Percentiles rank a stretch among this genome's conserved stretches.
These are phyloP conservation scores for Pararge aegeria DNA, from an alignment of 1,140 invertebrate species.

Conservation along the genomic window DNA sequence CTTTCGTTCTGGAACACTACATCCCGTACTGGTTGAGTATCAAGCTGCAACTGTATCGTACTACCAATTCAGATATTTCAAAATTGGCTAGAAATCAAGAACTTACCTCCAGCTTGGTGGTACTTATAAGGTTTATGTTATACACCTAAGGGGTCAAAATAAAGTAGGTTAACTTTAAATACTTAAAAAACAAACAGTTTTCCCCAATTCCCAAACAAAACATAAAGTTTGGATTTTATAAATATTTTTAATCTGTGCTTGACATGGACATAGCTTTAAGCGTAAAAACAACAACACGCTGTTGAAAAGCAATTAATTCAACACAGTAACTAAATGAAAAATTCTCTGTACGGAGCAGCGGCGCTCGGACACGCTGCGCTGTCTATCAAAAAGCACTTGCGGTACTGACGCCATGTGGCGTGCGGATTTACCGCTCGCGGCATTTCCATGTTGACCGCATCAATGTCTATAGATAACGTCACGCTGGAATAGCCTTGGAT, in stretches of 20 bases:
- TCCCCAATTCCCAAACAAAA: no score
- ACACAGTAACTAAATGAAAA: conserved; percentile 25
- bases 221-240: neutral
- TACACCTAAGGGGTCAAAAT: no score
- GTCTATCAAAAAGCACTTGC: conserved; percentile 66
- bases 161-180: no score
- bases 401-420: conserved; percentile 49
- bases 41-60: no score
- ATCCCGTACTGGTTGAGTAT: no score
- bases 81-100: no score
- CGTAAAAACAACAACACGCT: conserved; percentile 10
- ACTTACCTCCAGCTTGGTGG: no score
- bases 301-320: conserved; percentile 24
- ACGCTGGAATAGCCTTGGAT: conserved; percentile 8
- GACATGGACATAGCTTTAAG: neutral
- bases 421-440: conserved; percentile 54
- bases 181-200: no score
- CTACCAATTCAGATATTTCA: no score
- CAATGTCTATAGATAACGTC: conserved; percentile 18
- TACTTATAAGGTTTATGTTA: no score
- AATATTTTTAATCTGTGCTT: neutral
- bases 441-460: conserved; percentile 50
- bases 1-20: no score
- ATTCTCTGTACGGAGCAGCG: conserved; percentile 20
- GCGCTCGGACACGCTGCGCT: conserved; percentile 36